A percentile compares a stretch with the other conserved stretches of the same genome.
Evolutionary conservation across 1,140 invertebrate genomes (phyloP).

Genomic region (Drosophila leontia): DNA sequence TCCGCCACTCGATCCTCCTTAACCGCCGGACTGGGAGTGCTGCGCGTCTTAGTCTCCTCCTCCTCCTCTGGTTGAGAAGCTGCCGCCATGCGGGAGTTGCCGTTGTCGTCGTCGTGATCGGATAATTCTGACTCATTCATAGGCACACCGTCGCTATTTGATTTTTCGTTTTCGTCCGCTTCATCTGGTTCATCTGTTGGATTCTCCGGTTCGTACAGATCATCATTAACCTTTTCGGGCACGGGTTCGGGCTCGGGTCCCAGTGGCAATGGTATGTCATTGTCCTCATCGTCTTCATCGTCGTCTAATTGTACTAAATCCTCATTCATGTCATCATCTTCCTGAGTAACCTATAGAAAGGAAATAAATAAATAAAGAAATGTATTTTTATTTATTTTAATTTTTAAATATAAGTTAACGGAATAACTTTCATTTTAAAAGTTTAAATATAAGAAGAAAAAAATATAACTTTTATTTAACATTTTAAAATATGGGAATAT

Average conservation of each 20-base stretch:
- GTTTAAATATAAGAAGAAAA: too few relatives aligned
- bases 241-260: conserved; percentile 45
- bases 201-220: conserved; percentile 80
- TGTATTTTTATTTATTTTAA: too few relatives aligned
- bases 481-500: too few relatives aligned
- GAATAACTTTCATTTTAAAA: too few relatives aligned
- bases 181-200: conserved; percentile 70
- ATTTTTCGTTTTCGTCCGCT: conserved; percentile 3
- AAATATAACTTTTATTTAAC: too few relatives aligned
- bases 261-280: conserved; percentile 72
- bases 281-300: conserved; percentile 80
- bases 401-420: too few relatives aligned
- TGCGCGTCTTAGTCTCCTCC: conserved; percentile 41
- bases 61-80: background rate
- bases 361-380: conserved; percentile 9
- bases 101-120: conserved; percentile 2
- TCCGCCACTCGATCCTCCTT: conserved; percentile 54
- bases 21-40: conserved; percentile 60
- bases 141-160: conserved; percentile 21
- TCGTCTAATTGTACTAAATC: conserved; percentile 85
- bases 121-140: conserved; percentile 6
- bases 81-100: background rate
- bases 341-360: conserved; percentile 58
- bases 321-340: conserved; percentile 83
- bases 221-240: conserved; percentile 17